Evolutionary conservation across 2,888 invertebrate species (phyloP).

Genomic region (Sturmia bella): DNA sequence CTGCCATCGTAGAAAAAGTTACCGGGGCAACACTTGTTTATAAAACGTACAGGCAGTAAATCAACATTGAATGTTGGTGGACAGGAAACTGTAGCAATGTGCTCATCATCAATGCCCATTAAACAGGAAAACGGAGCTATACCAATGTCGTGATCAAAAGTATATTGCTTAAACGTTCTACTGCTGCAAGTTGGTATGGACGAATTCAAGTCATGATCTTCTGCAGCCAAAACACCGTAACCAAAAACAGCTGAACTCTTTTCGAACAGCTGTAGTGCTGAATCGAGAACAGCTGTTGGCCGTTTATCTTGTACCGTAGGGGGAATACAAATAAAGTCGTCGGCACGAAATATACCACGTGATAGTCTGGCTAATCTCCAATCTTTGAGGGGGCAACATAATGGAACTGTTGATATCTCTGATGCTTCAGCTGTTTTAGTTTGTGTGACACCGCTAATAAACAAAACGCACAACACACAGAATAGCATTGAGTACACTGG

Average conservation of each 20-base stretch:
- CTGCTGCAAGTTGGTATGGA: slow-evolving; percentile 61
- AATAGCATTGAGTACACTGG: slow-evolving; percentile 63
- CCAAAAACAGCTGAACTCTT: slow-evolving; percentile 60
- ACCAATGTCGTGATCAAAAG: slow-evolving; percentile 50
- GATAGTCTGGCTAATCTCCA: slow-evolving; percentile 66
- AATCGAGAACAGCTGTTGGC: neutral
- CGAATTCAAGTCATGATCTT: slow-evolving; percentile 45
- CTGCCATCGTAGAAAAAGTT: slow-evolving; percentile 75
- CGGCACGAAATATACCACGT: slow-evolving; percentile 57
- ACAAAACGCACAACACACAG: slow-evolving; percentile 51
- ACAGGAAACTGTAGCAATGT: slow-evolving; percentile 73
- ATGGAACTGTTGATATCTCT: slow-evolving; percentile 47
- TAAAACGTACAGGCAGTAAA: slow-evolving; percentile 72
- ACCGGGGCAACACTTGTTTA: slow-evolving; percentile 79
- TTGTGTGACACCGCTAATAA: slow-evolving; percentile 59
- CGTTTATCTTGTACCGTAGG: neutral
- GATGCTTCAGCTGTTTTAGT: slow-evolving; percentile 39
- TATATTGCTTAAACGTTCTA: slow-evolving; percentile 44
- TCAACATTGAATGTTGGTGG: slow-evolving; percentile 58
- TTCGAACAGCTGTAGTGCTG: slow-evolving; percentile 19
- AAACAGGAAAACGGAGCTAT: slow-evolving; percentile 71
- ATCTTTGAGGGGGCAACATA: slow-evolving; percentile 67
- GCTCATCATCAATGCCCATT: slow-evolving; percentile 70
- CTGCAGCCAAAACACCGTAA: slow-evolving; percentile 45
- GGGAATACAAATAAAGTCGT: slow-evolving; percentile 60